phyloP scores from a whole-genome alignment of 2,797 vertebrate genomes.

The Ibycter americanus region DNA sequence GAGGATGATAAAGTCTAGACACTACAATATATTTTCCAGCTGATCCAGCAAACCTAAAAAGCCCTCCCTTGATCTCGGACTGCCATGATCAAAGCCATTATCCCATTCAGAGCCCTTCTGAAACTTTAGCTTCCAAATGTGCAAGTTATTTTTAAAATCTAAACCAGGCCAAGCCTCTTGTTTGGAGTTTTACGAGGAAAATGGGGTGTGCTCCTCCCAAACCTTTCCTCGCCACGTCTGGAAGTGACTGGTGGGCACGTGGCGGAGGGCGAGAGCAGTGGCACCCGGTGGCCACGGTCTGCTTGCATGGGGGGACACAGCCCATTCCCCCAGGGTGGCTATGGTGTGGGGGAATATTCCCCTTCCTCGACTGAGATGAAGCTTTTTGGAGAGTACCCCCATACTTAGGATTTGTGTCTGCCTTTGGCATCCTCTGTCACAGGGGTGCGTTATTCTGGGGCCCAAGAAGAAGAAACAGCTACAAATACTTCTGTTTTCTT shows the following conservation, averaged over 20 bases:
- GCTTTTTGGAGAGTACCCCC: not conserved
- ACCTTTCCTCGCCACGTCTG: not conserved
- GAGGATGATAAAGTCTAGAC: constrained; percentile 55
- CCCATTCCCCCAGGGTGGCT: not conserved
- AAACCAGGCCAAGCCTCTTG: constrained; percentile 57
- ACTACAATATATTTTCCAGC: constrained; percentile 58
- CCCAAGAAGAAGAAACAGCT: not conserved
- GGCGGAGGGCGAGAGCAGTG: not conserved
- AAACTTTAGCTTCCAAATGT: constrained; percentile 63
- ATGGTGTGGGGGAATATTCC: not conserved
- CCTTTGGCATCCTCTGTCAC: not conserved
- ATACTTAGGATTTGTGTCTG: not conserved
- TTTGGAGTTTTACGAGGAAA: constrained; percentile 47
- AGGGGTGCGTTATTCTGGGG: not conserved
- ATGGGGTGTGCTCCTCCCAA: not conserved
- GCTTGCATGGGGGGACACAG: not conserved
- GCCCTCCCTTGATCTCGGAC: constrained; percentile 43
- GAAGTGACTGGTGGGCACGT: not conserved
- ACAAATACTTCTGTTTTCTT: not conserved
- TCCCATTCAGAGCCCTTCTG: constrained; percentile 34
- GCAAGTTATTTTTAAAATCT: constrained; percentile 67
- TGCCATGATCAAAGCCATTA: constrained; percentile 65
- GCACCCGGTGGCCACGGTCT: accelerated
- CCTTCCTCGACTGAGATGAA: not conserved
- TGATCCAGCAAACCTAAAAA: constrained; percentile 54